Evolutionary conservation across 2,888 invertebrate species (phyloP).

Genomic region (Leptopterna dolabrata): DNA sequence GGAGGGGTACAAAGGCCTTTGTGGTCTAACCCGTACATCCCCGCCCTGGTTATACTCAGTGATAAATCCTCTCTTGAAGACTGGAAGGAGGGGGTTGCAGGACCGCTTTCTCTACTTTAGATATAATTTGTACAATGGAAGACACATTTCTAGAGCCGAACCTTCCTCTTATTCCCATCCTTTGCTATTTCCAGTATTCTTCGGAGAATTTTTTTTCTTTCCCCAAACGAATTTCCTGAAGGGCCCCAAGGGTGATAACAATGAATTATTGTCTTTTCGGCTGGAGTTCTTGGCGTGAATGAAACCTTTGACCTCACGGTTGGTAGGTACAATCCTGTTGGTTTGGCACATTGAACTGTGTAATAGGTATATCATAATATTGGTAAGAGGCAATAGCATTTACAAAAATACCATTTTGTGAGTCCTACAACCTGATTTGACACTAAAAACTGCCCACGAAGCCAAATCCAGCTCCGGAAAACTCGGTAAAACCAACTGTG

Average conservation of each 20-base stretch:
- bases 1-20: constrained; percentile 49
- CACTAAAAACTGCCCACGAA: no score
- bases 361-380: no score
- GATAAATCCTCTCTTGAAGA: constrained; percentile 48
- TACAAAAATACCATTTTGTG: no score
- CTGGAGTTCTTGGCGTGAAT: background rate
- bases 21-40: constrained; percentile 38
- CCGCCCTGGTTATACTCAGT: constrained; percentile 22
- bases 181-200: background rate
- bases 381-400: no score
- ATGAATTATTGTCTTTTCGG: background rate
- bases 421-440: no score
- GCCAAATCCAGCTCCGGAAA: no score
- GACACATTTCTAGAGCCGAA: constrained; percentile 24
- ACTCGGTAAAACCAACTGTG: no score
- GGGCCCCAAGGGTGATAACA: background rate
- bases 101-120: constrained; percentile 31
- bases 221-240: background rate
- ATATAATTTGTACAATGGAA: constrained; percentile 19
- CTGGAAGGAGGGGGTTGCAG: constrained; percentile 11
- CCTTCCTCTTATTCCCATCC: background rate
- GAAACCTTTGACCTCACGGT: no score
- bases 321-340: no score
- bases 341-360: no score
- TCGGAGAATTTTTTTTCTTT: background rate